phyloP scores from a whole-genome alignment of 35 echinoderm and acorn worm species.

The Chiridota heheva region DNA sequence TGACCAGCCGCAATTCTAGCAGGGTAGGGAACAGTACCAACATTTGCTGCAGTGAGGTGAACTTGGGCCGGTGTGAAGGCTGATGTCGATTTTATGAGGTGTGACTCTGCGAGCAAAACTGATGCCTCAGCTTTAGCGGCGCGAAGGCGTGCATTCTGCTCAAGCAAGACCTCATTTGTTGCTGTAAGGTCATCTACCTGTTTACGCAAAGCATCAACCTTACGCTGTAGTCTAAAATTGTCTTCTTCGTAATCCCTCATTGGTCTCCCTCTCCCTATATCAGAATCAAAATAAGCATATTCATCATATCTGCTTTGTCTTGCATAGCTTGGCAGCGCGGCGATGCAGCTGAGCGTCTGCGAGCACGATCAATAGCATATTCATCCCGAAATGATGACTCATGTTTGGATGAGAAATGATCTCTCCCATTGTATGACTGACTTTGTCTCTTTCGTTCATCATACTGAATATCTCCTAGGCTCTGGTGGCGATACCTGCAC shows the following conservation, averaged over 20 bases:
- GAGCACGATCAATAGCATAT: constrained; percentile 56
- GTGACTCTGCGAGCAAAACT: constrained; percentile 67
- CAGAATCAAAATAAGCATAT: constrained; percentile 2
- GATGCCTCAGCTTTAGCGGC: constrained; percentile 55
- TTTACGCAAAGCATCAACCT: constrained; percentile 85
- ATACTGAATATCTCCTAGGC: constrained; percentile 83
- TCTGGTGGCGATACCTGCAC: constrained; percentile 88
- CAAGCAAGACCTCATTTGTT: constrained; percentile 91
- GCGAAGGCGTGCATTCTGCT: constrained; percentile 94
- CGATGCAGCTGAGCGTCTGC: constrained; percentile 29
- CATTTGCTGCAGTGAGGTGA: constrained; percentile 54
- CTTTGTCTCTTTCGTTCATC: constrained; percentile 65
- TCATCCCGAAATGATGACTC: constrained; percentile 48
- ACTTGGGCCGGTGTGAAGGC: constrained; percentile 54
- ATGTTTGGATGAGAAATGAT: constrained; percentile 8
- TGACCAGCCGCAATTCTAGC: constrained; percentile 23
- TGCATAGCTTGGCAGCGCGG: constrained; percentile 1
- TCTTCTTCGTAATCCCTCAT: constrained; percentile 85
- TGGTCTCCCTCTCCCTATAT: constrained; percentile 13
- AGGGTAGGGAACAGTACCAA: constrained; percentile 54
- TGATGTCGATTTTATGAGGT: constrained; percentile 60
- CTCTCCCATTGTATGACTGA: background rate
- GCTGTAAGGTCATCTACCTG: constrained; percentile 80
- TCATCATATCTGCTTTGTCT: constrained; percentile 25
- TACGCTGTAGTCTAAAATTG: constrained; percentile 66